These are phyloP conservation scores for Pteromalus puparum DNA, from an alignment of 1,140 invertebrate genomes.

Conservation along the genomic window DNA sequence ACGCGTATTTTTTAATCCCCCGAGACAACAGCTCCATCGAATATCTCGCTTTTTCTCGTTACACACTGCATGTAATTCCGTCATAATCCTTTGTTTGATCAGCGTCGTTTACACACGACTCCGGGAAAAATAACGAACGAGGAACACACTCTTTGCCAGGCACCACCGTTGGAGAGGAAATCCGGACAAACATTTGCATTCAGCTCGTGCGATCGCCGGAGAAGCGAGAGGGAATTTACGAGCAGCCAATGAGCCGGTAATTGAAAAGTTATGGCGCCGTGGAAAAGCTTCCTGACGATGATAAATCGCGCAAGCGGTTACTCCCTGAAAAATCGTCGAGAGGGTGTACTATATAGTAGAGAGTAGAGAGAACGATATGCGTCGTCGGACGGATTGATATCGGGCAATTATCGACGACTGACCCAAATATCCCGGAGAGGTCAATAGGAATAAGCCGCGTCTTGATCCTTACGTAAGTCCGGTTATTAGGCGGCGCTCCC, in stretches of 20 bases:
- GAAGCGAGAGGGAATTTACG: neutral
- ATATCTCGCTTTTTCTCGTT: too few relatives aligned
- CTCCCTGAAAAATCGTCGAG: too few relatives aligned
- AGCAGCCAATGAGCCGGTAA: slow-evolving; percentile 22
- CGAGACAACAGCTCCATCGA: too few relatives aligned
- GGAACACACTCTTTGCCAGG: neutral
- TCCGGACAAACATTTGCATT: neutral
- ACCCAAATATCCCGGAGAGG: slow-evolving; percentile 19
- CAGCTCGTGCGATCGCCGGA: neutral
- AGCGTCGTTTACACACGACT: neutral
- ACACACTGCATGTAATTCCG: too few relatives aligned
- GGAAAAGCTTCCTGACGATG: too few relatives aligned
- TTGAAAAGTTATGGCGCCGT: slow-evolving; percentile 8
- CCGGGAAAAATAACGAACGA: neutral
- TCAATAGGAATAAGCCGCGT: neutral
- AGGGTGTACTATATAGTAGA: too few relatives aligned
- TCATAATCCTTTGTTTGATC: neutral
- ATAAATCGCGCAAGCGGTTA: neutral
- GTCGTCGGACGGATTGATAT: neutral
- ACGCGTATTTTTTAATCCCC: neutral
- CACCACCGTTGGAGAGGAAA: neutral
- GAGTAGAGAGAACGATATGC: neutral
- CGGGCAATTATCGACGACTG: slow-evolving; percentile 3
- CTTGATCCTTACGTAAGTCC: neutral
- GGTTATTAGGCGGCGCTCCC: neutral